Evolutionary conservation across 2,888 invertebrate species (phyloP), one percentile per base, ranked within the genome.

Genomic region (Amitus sp.): DNA sequence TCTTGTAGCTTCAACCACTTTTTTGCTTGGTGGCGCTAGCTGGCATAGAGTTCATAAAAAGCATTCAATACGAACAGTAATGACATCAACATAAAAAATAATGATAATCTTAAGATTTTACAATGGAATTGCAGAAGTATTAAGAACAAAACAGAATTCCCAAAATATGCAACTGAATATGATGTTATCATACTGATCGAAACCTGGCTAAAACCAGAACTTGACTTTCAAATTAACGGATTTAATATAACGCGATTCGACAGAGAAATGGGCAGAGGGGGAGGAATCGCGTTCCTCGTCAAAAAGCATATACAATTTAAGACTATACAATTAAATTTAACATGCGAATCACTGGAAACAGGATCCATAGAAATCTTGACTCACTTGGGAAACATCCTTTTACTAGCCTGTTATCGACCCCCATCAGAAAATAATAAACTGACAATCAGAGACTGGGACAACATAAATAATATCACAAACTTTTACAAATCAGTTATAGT

Each of bases 71-170:
- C n/a, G n/a, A n/a, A n/a, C n/a, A n/a, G n/a, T n/a, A n/a, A n/a
- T n/a, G n/a, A n/a, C n/a, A 23, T 23, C 23, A 23, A 5, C 23
- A 23, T 23, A 7, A 23, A 30, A 6, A 30, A 30, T n/a, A 30
- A 30, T 39, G 3, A 39, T 39, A 39, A 34, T 9, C 28, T 47
- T 10, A 47, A 47, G 18, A 47, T 47, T 10, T 10, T 47, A 10
- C 47, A 47, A 19, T 47, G 47, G 47, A 47, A 47, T 12, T 47
- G 47, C 20, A 47, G 34, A 47, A 47, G 34, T 19, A 9, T 47
- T 18, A 4, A 19, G 1, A 18, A 20, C 10, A 34, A 47, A 47
- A 10, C 2, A 20, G 47, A 47, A 3, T 19, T 47, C 9, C 12
- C 18, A n/a, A 5, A 34, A 2, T 34, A 34, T 33, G 47, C 37